Evolutionary conservation across 2,797 vertebrate species (phyloP).

Genomic region (Crypturellus tataupa): DNA sequence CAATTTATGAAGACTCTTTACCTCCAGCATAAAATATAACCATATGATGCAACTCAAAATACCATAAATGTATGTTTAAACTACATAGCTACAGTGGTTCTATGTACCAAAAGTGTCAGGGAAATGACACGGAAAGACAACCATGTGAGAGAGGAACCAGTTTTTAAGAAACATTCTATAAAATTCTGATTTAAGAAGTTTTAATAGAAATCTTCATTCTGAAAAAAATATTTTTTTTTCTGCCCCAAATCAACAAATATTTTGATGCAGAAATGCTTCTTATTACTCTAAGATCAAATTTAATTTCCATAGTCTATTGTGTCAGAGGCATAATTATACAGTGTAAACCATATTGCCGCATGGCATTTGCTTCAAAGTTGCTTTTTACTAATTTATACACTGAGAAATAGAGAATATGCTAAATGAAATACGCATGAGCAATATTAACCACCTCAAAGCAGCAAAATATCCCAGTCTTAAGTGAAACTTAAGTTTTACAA

Average conservation of each 20-base stretch:
- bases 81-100: not conserved
- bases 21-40: not conserved
- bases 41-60: not conserved
- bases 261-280: not conserved
- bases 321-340: not conserved
- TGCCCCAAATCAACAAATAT: not conserved
- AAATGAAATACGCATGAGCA: not conserved
- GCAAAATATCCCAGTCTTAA: not conserved
- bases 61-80: not conserved
- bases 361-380: not conserved
- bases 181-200: not conserved
- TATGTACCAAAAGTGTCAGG: not conserved
- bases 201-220: not conserved
- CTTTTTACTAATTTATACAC: not conserved
- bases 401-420: not conserved
- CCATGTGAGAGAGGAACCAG: not conserved
- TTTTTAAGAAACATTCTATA: not conserved
- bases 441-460: not conserved
- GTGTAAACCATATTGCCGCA: not conserved
- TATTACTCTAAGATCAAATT: not conserved
- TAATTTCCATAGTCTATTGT: not conserved
- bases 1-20: not conserved
- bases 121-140: not conserved
- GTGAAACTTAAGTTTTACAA: not conserved
- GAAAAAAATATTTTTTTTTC: not conserved